Percentiles rank a stretch among this genome's conserved stretches.
phyloP scores from a whole-genome alignment of 2,113 vertebrate species.

The Pangasianodon hypophthalmus region DNA sequence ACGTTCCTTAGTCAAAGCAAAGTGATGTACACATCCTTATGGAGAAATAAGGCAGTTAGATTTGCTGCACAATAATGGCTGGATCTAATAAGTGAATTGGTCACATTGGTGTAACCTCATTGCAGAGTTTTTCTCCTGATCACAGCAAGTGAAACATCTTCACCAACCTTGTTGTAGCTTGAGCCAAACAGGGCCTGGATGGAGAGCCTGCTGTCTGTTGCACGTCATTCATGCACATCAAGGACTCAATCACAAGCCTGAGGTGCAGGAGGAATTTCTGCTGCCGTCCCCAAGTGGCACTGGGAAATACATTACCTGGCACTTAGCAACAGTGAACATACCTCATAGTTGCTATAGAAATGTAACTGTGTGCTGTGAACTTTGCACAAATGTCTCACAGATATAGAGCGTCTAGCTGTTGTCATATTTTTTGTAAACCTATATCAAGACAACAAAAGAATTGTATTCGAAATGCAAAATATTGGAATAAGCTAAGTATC shows the following conservation, averaged over 20 bases:
- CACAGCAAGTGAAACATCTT: slow-evolving; percentile 16
- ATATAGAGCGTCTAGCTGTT: slow-evolving; percentile 59
- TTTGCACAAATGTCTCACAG: slow-evolving; percentile 59
- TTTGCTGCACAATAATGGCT: slow-evolving; percentile 46
- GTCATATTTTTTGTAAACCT: slow-evolving; percentile 63
- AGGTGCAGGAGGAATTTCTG: slow-evolving; percentile 19
- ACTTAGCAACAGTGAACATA: slow-evolving; percentile 70
- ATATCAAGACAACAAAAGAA: slow-evolving; percentile 57
- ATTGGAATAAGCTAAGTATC: slow-evolving; percentile 61
- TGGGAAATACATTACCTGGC: slow-evolving; percentile 62
- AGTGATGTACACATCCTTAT: slow-evolving; percentile 6
- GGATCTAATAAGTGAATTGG: slow-evolving; percentile 15
- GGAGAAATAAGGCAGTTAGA: slow-evolving; percentile 16
- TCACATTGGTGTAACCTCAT: slow-evolving; percentile 23
- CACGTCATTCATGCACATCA: slow-evolving; percentile 10
- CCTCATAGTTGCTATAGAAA: slow-evolving; percentile 72
- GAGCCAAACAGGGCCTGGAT: slow-evolving; percentile 40
- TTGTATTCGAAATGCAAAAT: slow-evolving; percentile 54
- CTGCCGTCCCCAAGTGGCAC: slow-evolving; percentile 50
- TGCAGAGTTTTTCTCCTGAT: slow-evolving; percentile 11
- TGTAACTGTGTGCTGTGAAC: slow-evolving; percentile 65
- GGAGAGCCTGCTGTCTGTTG: slow-evolving; percentile 28
- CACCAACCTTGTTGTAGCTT: slow-evolving; percentile 45
- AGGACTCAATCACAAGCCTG: slow-evolving; percentile 35
- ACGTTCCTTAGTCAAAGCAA: slow-evolving; percentile 10